Evolutionary conservation across 2,113 vertebrate genomes (phyloP).

Genomic region (Rutilus rutilus): DNA sequence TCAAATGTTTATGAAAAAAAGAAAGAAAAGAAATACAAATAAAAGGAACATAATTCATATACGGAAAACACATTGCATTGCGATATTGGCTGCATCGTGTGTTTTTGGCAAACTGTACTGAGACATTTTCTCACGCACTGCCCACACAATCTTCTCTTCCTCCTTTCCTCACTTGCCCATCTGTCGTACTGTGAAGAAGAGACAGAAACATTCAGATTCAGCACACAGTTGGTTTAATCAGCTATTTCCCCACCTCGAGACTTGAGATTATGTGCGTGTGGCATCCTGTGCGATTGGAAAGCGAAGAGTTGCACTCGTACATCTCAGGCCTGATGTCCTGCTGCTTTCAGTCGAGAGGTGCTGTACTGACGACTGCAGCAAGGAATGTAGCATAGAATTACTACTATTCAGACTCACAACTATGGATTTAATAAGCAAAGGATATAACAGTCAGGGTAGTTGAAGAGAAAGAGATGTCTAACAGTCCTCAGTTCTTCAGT

Average conservation of each 20-base stretch:
- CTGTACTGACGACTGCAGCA: slow-evolving; percentile 55
- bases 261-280: slow-evolving; percentile 11
- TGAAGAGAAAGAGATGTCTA: background rate
- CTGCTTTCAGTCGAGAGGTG: slow-evolving; percentile 50
- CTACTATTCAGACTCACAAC: background rate
- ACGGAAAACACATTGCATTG: background rate
- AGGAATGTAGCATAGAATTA: slow-evolving; percentile 43
- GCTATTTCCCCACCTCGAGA: slow-evolving; percentile 33
- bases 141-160: slow-evolving; percentile 54
- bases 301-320: slow-evolving; percentile 39
- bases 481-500: background rate
- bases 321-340: slow-evolving; percentile 37
- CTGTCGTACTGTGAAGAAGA: slow-evolving; percentile 64
- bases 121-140: slow-evolving; percentile 52
- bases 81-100: slow-evolving; percentile 5
- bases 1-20: background rate
- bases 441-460: background rate
- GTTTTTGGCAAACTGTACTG: slow-evolving; percentile 47
- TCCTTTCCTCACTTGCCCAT: slow-evolving; percentile 62
- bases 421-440: background rate
- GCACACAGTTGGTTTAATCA: slow-evolving; percentile 54
- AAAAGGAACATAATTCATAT: background rate
- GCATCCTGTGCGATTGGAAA: slow-evolving; percentile 26
- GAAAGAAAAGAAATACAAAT: too few species aligned
- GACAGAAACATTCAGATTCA: slow-evolving; percentile 52